A percentile compares a stretch with the other conserved stretches of the same genome.
Conservation (phyloP, 2,113 vertebrate species). For the Ptilorrhoa leucosticta region DNA sequence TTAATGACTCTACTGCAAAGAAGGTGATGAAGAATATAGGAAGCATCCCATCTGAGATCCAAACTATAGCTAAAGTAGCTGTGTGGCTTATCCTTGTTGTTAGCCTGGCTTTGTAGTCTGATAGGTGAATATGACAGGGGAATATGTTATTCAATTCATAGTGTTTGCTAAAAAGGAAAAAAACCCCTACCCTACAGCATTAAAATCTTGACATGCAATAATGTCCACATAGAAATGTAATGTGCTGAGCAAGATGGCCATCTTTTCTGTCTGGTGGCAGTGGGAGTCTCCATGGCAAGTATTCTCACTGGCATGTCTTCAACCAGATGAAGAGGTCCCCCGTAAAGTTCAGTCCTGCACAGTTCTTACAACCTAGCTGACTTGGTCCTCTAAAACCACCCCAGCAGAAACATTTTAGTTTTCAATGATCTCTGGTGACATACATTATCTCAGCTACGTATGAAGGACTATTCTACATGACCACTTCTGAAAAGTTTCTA, state of each 20-base stretch:
- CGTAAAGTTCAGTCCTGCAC: not conserved
- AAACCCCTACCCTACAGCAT: fast-evolving
- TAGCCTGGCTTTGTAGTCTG: not conserved
- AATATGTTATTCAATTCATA: not conserved
- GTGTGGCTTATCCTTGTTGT: not conserved
- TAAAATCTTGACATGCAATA: not conserved
- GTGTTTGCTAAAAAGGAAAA: not conserved
- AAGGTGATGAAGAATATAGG: not conserved
- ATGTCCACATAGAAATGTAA: not conserved
- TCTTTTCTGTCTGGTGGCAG: not conserved
- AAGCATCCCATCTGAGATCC: not conserved
- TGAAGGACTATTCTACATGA: not conserved
- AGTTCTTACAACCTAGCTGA: not conserved
- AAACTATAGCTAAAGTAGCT: not conserved
- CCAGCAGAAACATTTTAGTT: not conserved
- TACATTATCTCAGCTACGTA: not conserved
- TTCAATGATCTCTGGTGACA: not conserved
- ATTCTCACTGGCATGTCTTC: not conserved
- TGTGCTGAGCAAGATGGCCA: not conserved
- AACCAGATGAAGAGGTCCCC: not conserved
- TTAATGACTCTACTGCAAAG: not conserved
- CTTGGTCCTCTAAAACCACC: not conserved
- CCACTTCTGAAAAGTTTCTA: not conserved
- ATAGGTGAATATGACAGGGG: not conserved
- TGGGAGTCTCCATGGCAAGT: not conserved